Base-by-base conservation (phyloP, 2,113 vertebrate species). In the Oriolus oriolus region DNA sequence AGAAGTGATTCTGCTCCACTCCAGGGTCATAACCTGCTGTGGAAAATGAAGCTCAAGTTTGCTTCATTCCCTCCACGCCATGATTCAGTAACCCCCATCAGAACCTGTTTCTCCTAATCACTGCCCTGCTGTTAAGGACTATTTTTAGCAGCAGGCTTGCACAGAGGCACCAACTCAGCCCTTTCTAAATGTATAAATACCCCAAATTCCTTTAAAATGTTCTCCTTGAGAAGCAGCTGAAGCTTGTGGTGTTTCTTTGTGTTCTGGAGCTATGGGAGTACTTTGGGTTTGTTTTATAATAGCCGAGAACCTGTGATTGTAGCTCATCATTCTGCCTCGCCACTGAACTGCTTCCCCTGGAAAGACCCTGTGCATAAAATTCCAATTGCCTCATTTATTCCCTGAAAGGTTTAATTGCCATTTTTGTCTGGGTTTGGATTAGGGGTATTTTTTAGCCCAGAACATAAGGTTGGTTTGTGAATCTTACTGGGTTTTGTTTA, bases 131-230 rank as follows among this genome's bases (percentile, higher is more conserved):
- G 1, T 3, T 26, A 28, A 31, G 22, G 5, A 56, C 69, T 81
- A 1, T 45, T 85, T 68, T 89, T 53, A 91, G 84, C n/a, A 31
- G 37, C 12, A 31, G 37, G 15, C 64, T 52, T 45, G 42, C 50
- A 87, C 81, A n/a, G 45, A 76, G 59, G 41, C 74, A 87, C 73
- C 68, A 23, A 2, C 76, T 76, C 22, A 26, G 84, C 60, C 59
- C 53, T 60, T 82, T 47, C 92, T 44, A n/a, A 87, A 22, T 65
- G 83, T 94, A 93, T 76, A 79, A 85, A 95, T 64, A 76, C 20
- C 50, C 20, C 35, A 31, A 16, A 88, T 83, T 68, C 70, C 78
- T 87, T 56, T n/a, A 39, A 66, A 53, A 35, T 5, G 3, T 82
- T 63, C 63, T 81, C 44, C 61, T 59, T 3, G 56, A 68, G 65